These are phyloP conservation scores for Tenualosa thibaudeaui DNA, from an alignment of 2,797 vertebrate species.

Conservation along the genomic window DNA sequence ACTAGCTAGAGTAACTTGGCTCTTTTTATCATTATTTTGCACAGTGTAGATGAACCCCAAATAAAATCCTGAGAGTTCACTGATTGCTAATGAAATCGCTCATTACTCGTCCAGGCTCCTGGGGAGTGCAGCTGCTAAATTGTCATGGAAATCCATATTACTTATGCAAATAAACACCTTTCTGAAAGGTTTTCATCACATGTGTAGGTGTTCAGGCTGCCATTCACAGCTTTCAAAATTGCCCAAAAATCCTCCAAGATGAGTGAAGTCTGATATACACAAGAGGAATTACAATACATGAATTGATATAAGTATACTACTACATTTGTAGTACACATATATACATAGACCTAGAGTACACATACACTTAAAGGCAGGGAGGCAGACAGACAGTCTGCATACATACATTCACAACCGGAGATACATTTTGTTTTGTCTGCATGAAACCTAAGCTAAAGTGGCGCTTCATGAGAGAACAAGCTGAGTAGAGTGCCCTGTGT, in stretches of 20 bases:
- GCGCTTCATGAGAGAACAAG: slow-evolving; percentile 11
- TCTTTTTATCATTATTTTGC: slow-evolving; percentile 14
- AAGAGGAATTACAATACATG: not conserved
- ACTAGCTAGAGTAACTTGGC: not conserved
- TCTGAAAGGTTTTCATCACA: slow-evolving; percentile 73
- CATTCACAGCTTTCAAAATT: slow-evolving; percentile 77
- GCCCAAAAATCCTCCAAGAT: not conserved
- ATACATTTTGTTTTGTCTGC: not conserved
- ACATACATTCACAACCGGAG: no score
- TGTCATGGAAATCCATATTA: slow-evolving; percentile 67
- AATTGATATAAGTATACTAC: no score
- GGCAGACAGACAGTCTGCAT: no score
- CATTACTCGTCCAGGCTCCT: slow-evolving; percentile 63
- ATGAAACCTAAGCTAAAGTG: slow-evolving; percentile 14
- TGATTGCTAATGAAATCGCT: slow-evolving; percentile 81
- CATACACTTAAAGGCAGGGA: no score
- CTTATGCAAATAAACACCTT: slow-evolving; percentile 78
- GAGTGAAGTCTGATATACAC: slow-evolving; percentile 18
- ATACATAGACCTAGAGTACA: no score
- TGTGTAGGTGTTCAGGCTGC: slow-evolving; percentile 72
- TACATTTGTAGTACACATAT: no score
- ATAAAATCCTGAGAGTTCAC: slow-evolving; percentile 61
- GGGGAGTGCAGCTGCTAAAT: slow-evolving; percentile 74
- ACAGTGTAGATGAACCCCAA: not conserved
- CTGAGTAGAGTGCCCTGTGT: slow-evolving; percentile 30